Evolutionary conservation across 2,888 invertebrate genomes (phyloP), one percentile per base, ranked within the genome.

Genomic region (Tuta absoluta): DNA sequence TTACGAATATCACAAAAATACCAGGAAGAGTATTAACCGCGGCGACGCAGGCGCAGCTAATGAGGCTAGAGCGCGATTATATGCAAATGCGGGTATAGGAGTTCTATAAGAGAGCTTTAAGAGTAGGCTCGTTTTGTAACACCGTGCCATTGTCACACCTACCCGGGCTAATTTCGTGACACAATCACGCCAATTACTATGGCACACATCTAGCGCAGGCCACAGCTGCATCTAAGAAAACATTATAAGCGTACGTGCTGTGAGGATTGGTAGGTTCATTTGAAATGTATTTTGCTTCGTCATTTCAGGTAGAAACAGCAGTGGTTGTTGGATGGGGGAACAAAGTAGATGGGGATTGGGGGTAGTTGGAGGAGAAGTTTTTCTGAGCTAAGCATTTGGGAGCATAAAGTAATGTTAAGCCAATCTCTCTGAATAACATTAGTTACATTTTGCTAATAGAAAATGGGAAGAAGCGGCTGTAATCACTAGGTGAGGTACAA

Each of bases 51-150:
- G 69, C 66, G 68, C 72, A 75, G 76, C 78, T 86, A 87, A 87
- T 88, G 85, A 87, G 85, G 85, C 82, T 78, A 84, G 80, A 77
- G 76, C 77, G 77, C 87, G 87, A 90, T 90, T 91, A 90, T 87
- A 90, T 91, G 91, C 86, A 86, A 90, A 91, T 89, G 79, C 70
- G 4, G 73, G 71, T 41, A 41, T 41, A 41, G 14, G 41, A 7
- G 41, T 45, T n/a, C n/a, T 45, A 45, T 45, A 45, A 14, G 41
- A 41, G 41, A 12, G 41, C 74, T 79, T 78, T 82, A 78, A 80
- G 81, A 80, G 74, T 76, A 70, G 74, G 82, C 84, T 85, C 73
- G 84, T 89, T 89, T 86, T 86, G 87, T 79, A 86, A 88, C 81
- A 56, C 63, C 63, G 56, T 63, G 56, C 81, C 67, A 78, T 74